Conservation (phyloP, 1,140 invertebrate genomes). For the Maniola jurtina region DNA sequence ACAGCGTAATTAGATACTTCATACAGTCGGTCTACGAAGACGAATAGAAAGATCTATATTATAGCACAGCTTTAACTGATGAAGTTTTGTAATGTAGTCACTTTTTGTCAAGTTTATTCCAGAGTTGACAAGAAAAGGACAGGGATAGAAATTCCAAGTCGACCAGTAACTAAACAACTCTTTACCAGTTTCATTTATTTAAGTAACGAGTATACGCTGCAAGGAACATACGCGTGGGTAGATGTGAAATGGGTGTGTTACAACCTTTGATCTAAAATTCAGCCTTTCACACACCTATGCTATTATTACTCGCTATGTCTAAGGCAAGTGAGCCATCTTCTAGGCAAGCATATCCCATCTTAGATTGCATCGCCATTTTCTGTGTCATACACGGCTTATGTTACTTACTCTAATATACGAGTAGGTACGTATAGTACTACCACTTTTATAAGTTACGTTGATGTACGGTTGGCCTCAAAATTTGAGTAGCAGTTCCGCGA, state of each 20-base stretch:
- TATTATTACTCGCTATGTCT: conserved; percentile 1
- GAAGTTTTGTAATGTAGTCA: too few relatives aligned
- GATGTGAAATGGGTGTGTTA: background rate
- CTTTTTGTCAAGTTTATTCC: too few relatives aligned
- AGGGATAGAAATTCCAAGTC: too few relatives aligned
- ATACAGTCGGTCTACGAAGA: too few relatives aligned
- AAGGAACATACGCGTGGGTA: background rate
- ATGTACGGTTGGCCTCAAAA: too few relatives aligned
- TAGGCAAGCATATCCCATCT: background rate
- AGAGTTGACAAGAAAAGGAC: too few relatives aligned
- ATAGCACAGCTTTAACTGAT: too few relatives aligned
- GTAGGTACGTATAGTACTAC: too few relatives aligned
- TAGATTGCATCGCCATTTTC: conserved; percentile 2
- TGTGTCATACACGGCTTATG: background rate
- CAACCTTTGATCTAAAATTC: conserved; percentile 8
- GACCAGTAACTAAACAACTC: background rate
- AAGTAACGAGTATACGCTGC: background rate
- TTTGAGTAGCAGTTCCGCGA: too few relatives aligned
- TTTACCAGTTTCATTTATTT: background rate
- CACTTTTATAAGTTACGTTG: too few relatives aligned
- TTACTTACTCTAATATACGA: background rate
- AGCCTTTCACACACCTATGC: background rate
- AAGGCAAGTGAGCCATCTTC: background rate
- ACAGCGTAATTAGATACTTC: too few relatives aligned
- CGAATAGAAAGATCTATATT: too few relatives aligned